Conservation (phyloP, 2,113 vertebrate genomes). For the Zootoca vivipara region DNA sequence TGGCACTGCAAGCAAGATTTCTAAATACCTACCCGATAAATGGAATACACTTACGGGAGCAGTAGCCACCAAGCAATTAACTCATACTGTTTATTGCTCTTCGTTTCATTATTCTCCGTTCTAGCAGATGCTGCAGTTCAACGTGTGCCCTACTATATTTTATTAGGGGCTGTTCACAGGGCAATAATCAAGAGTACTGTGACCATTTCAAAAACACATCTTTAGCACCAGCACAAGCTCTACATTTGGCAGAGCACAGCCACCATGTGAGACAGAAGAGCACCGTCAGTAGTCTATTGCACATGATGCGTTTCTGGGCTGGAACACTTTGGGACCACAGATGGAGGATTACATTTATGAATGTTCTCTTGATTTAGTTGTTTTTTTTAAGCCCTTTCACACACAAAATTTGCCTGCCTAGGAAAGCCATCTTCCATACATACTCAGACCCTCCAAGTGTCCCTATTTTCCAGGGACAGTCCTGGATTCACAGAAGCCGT, state of each 20-base stretch:
- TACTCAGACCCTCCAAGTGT: too few relatives aligned
- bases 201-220: background rate
- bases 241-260: background rate
- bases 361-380: background rate
- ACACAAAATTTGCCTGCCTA: background rate
- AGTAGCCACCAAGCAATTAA: slow-evolving; percentile 58
- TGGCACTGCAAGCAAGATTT: slow-evolving; percentile 36
- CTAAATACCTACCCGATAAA: slow-evolving; percentile 38
- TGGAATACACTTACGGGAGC: slow-evolving; percentile 36
- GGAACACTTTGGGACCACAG: background rate
- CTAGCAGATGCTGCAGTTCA: slow-evolving; percentile 12
- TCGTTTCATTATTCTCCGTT: slow-evolving; percentile 8
- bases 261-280: background rate
- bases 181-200: background rate
- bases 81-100: slow-evolving; percentile 7
- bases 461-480: too few relatives aligned
- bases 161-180: background rate
- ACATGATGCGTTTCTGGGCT: background rate
- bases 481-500: too few relatives aligned
- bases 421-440: background rate
- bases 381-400: too few relatives aligned
- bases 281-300: background rate
- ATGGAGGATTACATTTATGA: background rate
- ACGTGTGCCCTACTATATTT: background rate
- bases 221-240: too few relatives aligned